Evolutionary conservation across 2,797 vertebrate genomes (phyloP), one percentile per base, ranked within the genome.

Genomic region (Lycodopsis pacificus): DNA sequence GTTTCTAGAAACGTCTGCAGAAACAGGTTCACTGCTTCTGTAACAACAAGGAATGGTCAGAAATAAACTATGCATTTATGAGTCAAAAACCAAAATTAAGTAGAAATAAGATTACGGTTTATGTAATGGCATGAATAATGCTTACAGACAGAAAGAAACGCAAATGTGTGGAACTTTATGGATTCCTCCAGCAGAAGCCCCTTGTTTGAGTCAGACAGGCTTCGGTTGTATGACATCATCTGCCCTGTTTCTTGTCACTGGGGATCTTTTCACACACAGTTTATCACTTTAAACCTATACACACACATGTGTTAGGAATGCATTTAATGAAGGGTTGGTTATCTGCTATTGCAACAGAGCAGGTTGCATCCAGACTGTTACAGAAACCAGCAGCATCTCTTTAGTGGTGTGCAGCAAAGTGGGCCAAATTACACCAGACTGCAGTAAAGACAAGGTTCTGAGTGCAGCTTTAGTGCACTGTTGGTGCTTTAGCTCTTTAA

Each of bases 321-420:
- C 79, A 46, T 86, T 85, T 91, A 93, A 93, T 94, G 77, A 93
- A 70, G 48, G 90, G 87, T 79, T 86, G 86, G 72, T 80, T 80
- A 82, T 64, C 77, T 75, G 83, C 86, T 71, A 68, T 74, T 79
- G 88, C 91, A 54, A 72, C 65, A 80, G 56, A 89, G 80, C 76
- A 83, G 84, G 80, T 83, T 86, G 74, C 73, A 79, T 87, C 80
- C 53, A 44, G 77, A 85, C 65, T 69, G 71, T 71, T 62, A 38
- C 71, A 68, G 49, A 73, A 82, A 62, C 58, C 72, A 77, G 14
- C 70, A 20, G 48, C 20, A 22, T 79, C 36, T 87, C 57, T 79
- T 80, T 38, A 62, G 51, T 30, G 70, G 44, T 48, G 65, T 19
- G 34, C 40, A 74, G 74, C 69, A 79, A 88, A 84, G 69, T 57